Conservation (phyloP, 2,113 vertebrate genomes). For the Desmodus rotundus region DNA sequence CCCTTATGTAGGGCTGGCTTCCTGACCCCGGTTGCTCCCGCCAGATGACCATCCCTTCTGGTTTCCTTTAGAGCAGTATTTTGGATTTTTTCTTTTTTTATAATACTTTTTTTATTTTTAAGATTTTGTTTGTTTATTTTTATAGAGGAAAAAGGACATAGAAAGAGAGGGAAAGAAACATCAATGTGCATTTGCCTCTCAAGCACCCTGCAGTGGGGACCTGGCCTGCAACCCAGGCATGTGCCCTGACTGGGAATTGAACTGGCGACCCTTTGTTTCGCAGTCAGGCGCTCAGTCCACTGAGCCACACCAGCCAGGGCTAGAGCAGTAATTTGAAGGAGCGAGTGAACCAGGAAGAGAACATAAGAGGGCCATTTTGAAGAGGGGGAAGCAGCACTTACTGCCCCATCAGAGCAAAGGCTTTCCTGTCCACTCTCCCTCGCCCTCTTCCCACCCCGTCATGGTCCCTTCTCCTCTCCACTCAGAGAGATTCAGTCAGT, state of each 20-base stretch:
- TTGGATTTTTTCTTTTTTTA: not conserved
- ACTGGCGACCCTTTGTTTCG: too few relatives aligned
- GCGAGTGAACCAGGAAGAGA: not conserved
- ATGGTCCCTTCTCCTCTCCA: not conserved
- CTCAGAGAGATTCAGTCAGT: not conserved
- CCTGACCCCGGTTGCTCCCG: rapidly evolving
- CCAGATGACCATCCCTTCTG: not conserved
- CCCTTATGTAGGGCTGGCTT: not conserved
- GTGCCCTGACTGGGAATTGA: too few relatives aligned
- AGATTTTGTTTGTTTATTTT: too few relatives aligned
- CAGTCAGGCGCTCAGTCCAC: too few relatives aligned
- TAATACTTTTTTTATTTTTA: too few relatives aligned
- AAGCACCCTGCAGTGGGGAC: too few relatives aligned
- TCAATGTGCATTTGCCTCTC: too few relatives aligned
- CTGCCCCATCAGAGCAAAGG: not conserved
- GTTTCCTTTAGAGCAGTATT: not conserved
- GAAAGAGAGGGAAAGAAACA: too few relatives aligned
- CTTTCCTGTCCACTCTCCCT: not conserved
- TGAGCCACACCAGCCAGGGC: too few relatives aligned
- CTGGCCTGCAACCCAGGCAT: too few relatives aligned
- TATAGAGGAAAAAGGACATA: too few relatives aligned
- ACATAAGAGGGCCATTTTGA: not conserved
- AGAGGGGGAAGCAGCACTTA: not conserved
- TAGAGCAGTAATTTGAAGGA: not conserved
- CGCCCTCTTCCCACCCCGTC: rapidly evolving